These are phyloP conservation scores for Dicroscelio sp. DNA, from an alignment of 2,888 invertebrate species.

Conservation along the genomic window DNA sequence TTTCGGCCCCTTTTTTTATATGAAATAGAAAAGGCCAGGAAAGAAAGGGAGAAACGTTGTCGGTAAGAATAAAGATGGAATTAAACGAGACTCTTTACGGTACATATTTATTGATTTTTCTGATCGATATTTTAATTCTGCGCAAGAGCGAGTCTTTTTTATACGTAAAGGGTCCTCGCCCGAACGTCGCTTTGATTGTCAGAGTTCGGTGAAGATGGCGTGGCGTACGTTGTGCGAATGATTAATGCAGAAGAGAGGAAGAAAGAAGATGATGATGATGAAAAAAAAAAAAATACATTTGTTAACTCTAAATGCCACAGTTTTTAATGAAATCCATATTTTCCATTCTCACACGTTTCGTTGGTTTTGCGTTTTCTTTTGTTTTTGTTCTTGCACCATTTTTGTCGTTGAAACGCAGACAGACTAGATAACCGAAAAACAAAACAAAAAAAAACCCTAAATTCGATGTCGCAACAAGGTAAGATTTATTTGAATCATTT, in stretches of 20 bases:
- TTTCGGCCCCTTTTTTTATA: background rate
- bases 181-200: constrained; percentile 70
- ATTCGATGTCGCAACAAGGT: constrained; percentile 60
- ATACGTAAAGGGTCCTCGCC: constrained; percentile 63
- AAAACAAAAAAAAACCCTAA: constrained; percentile 9
- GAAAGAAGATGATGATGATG: constrained; percentile 79
- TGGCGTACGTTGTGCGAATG: constrained; percentile 75
- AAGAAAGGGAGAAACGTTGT: too few species aligned
- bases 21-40: too few species aligned
- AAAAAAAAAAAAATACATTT: constrained; percentile 72
- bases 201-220: constrained; percentile 77
- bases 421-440: too few species aligned
- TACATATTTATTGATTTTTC: constrained; percentile 47
- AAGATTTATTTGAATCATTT: constrained; percentile 43
- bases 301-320: constrained; percentile 68
- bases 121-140: constrained; percentile 52
- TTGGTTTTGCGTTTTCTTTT: constrained; percentile 5
- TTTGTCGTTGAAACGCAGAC: too few species aligned
- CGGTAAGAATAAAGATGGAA: constrained; percentile 21
- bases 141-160: constrained; percentile 47
- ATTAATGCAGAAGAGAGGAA: constrained; percentile 77
- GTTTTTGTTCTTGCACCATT: background rate
- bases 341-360: constrained; percentile 61
- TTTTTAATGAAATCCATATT: constrained; percentile 61
- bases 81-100: constrained; percentile 67